phyloP scores from a whole-genome alignment of 2,797 vertebrate species.

The Dryobates pubescens region DNA sequence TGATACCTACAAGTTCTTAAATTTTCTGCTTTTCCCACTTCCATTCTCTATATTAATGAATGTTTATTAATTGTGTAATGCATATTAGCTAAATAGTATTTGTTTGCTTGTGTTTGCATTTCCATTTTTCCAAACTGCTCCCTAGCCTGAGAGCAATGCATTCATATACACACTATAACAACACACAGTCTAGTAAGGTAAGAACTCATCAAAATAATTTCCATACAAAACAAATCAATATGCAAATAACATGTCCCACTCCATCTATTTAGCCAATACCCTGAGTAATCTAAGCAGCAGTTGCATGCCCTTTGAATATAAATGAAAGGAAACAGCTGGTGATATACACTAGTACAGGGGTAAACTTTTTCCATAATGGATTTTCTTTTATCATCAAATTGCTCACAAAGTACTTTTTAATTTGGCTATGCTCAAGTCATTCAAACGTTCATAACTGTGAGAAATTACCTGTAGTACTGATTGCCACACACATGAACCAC shows the following conservation, averaged over 20 bases:
- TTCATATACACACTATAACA: neutral
- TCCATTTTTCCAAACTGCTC: neutral
- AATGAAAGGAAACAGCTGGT: conserved; percentile 51
- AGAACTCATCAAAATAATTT: conserved; percentile 63
- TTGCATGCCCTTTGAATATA: conserved; percentile 27
- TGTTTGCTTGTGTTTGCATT: neutral
- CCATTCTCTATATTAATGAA: neutral
- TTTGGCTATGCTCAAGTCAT: neutral
- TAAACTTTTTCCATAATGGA: neutral
- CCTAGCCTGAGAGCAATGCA: neutral
- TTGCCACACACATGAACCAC: neutral
- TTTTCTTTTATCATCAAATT: conserved; percentile 22
- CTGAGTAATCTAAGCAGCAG: conserved; percentile 31
- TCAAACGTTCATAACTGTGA: neutral
- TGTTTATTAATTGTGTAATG: neutral
- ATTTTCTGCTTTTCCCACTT: neutral
- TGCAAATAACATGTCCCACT: conserved; percentile 54
- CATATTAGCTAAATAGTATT: neutral
- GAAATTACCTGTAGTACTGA: neutral
- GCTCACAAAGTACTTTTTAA: neutral
- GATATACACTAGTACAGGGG: neutral
- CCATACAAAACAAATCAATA: conserved; percentile 59
- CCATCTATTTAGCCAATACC: conserved; percentile 38
- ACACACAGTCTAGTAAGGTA: neutral
- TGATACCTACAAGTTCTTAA: neutral